Evolutionary conservation across 2,888 invertebrate genomes (phyloP).

Genomic region (Anarsia innoxiella): DNA sequence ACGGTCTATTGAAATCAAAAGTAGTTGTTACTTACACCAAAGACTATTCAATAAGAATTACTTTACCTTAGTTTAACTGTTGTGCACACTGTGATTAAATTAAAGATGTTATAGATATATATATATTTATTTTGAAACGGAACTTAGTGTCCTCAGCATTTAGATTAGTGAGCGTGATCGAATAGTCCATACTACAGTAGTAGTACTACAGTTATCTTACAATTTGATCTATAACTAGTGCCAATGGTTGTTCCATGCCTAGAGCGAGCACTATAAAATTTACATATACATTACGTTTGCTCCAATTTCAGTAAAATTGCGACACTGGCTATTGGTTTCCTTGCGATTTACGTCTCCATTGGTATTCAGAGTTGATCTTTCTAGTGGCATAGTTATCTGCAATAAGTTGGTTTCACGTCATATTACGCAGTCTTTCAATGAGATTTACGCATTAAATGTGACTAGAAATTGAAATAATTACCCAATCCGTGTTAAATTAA

Average conservation of each 20-base stretch:
- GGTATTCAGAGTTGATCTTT: slow-evolving; percentile 34
- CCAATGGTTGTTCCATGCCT: slow-evolving; percentile 38
- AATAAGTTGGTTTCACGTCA: slow-evolving; percentile 24
- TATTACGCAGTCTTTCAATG: slow-evolving; percentile 22
- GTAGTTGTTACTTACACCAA: no score
- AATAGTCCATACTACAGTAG: slow-evolving; percentile 14
- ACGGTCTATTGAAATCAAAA: slow-evolving; percentile 8
- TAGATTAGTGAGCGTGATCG: slow-evolving; percentile 22
- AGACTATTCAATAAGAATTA: no score
- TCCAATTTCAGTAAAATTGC: slow-evolving; percentile 49
- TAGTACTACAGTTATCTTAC: slow-evolving; percentile 26
- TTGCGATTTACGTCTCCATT: slow-evolving; percentile 45
- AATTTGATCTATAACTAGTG: slow-evolving; percentile 37
- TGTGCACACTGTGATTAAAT: no score
- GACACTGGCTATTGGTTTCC: slow-evolving; percentile 41
- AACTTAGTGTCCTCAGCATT: slow-evolving; percentile 17
- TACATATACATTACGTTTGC: slow-evolving; percentile 55
- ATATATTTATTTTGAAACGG: no score
- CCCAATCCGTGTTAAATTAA: no score
- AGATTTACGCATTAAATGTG: slow-evolving; percentile 15
- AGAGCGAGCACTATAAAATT: slow-evolving; percentile 44
- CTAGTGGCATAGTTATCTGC: slow-evolving; percentile 24
- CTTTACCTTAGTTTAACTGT: no score
- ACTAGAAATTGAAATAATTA: slow-evolving; percentile 11
- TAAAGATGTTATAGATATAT: no score